These are phyloP conservation scores for Lepidurus apus DNA, from an alignment of 1,140 invertebrate genomes.

Conservation along the genomic window DNA sequence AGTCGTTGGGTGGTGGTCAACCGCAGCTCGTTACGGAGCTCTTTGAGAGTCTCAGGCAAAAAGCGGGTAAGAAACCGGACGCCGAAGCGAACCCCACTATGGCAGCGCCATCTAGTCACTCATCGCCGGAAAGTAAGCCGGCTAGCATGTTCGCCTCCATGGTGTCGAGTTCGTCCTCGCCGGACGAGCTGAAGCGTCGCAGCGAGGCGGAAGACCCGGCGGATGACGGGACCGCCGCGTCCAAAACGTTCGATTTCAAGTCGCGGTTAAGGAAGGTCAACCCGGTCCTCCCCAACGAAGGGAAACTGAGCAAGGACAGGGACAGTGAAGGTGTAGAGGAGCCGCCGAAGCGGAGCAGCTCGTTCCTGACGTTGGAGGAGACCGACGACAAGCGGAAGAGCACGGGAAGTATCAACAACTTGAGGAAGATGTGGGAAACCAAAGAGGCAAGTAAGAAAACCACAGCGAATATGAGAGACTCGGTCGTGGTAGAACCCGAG, in stretches of 20 bases:
- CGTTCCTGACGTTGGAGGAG: slow-evolving; percentile 50
- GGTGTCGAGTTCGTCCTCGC: background rate
- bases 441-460: slow-evolving; percentile 39
- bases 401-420: slow-evolving; percentile 84
- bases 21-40: slow-evolving; percentile 60
- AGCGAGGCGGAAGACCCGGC: background rate
- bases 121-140: slow-evolving; percentile 8
- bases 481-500: background rate
- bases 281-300: slow-evolving; percentile 30
- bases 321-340: slow-evolving; percentile 12
- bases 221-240: background rate
- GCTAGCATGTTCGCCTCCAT: background rate
- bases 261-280: slow-evolving; percentile 77
- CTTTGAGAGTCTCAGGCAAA: slow-evolving; percentile 43
- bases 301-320: background rate
- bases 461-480: background rate
- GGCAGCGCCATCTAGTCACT: slow-evolving; percentile 12
- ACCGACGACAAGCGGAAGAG: slow-evolving; percentile 79
- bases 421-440: slow-evolving; percentile 85
- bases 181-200: background rate
- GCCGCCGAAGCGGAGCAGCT: slow-evolving; percentile 29
- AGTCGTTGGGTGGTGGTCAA: slow-evolving; percentile 24
- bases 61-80: slow-evolving; percentile 32
- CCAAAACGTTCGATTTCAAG: slow-evolving; percentile 60
- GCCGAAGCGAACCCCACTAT: background rate